These are phyloP conservation scores for Drosophila saltans DNA, from an alignment of 1,140 invertebrate species.

Conservation along the genomic window DNA sequence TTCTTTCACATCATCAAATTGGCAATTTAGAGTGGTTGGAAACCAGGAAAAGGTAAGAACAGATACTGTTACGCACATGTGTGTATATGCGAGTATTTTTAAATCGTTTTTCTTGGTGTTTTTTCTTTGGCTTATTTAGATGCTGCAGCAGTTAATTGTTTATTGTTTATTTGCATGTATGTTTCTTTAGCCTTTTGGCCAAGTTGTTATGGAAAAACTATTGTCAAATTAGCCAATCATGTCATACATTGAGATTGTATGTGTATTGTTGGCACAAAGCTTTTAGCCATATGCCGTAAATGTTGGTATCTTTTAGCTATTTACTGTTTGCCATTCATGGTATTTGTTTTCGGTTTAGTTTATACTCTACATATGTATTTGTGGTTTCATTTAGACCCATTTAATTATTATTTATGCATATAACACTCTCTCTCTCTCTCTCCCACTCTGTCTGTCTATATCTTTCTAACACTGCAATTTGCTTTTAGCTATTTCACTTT, in stretches of 20 bases:
- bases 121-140: no score
- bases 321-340: conserved; percentile 2
- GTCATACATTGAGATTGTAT: no score
- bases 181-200: no score
- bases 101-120: no score
- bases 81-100: no score
- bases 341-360: conserved; percentile 1
- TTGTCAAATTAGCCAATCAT: no score
- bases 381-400: conserved; percentile 49
- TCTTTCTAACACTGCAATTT: background rate
- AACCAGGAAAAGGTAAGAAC: no score
- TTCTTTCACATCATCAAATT: conserved; percentile 1
- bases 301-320: background rate
- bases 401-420: conserved; percentile 62
- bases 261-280: background rate
- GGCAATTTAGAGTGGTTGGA: background rate
- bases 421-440: conserved; percentile 5
- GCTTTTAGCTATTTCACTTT: conserved; percentile 12
- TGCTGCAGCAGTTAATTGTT: no score
- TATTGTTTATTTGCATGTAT: no score
- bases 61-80: no score
- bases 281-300: conserved; percentile 7
- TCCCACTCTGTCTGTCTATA: conserved; percentile 10
- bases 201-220: no score
- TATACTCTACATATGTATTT: conserved; percentile 25